Conservation (phyloP, 2,888 invertebrate species). For the Lottia scabra region DNA sequence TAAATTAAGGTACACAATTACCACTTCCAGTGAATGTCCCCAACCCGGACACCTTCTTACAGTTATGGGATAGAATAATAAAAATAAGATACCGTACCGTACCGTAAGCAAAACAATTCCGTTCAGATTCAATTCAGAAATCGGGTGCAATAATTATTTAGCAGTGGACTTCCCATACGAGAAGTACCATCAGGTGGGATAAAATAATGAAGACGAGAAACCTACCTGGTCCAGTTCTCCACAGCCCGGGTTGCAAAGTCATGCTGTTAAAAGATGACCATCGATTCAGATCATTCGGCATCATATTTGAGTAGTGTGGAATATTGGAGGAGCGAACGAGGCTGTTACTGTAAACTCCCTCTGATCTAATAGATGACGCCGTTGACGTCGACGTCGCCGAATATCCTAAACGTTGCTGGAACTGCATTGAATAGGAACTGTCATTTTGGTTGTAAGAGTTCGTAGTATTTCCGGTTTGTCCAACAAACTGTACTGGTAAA, state of each 20-base stretch:
- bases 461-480: background rate
- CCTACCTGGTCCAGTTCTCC: background rate
- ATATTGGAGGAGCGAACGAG: background rate
- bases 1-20: too few relatives aligned
- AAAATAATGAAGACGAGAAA: too few relatives aligned
- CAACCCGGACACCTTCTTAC: too few relatives aligned
- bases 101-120: too few relatives aligned
- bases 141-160: too few relatives aligned
- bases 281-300: background rate
- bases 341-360: background rate
- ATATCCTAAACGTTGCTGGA: background rate
- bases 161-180: too few relatives aligned
- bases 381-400: background rate
- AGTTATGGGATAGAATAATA: too few relatives aligned
- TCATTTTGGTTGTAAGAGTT: background rate
- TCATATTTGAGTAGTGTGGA: background rate
- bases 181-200: too few relatives aligned
- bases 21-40: too few relatives aligned
- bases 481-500: background rate
- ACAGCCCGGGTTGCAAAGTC: background rate
- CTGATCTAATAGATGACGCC: background rate
- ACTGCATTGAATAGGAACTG: background rate
- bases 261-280: background rate
- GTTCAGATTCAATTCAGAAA: too few relatives aligned
- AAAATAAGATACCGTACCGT: too few relatives aligned